These are phyloP conservation scores for Carassius auratus DNA, from an alignment of 2,113 vertebrate genomes.

Conservation along the genomic window DNA sequence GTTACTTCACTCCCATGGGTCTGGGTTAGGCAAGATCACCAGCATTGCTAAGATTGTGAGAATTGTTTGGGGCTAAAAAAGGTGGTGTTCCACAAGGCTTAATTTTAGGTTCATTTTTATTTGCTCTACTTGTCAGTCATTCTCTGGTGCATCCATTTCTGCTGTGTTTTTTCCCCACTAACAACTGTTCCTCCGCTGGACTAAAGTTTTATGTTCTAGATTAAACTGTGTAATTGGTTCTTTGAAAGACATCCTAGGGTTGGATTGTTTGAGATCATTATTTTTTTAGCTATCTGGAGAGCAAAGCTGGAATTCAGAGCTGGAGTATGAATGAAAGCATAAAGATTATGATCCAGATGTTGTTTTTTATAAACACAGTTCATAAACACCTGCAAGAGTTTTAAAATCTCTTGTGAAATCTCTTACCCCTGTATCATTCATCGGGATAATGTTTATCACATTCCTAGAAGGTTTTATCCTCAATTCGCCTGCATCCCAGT, in stretches of 20 bases:
- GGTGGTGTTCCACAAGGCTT: conserved; percentile 48
- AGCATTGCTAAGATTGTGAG: background rate
- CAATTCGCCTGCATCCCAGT: background rate
- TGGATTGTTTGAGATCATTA: background rate
- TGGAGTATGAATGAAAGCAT: conserved; percentile 33
- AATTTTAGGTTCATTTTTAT: background rate
- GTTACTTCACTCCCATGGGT: background rate
- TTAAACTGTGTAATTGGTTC: conserved; percentile 12
- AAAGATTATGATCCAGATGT: background rate
- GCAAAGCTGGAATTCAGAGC: conserved; percentile 1
- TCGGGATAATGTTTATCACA: background rate
- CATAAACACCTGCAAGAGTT: background rate
- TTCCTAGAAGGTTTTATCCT: background rate
- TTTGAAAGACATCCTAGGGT: conserved; percentile 21
- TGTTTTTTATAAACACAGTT: background rate
- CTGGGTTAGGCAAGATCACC: background rate
- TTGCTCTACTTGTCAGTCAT: background rate
- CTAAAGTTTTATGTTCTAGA: background rate
- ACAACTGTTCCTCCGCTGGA: background rate
- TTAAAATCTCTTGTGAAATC: background rate
- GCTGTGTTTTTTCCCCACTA: conserved; percentile 20
- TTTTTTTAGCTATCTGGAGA: conserved; percentile 2
- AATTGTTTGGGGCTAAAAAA: background rate
- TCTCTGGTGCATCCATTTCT: background rate
- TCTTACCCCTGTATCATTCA: background rate